Percentiles rank a stretch among this genome's conserved stretches.
These are phyloP conservation scores for Tupaia chinensis DNA, from an alignment of 2,113 vertebrate genomes.

Conservation along the genomic window DNA sequence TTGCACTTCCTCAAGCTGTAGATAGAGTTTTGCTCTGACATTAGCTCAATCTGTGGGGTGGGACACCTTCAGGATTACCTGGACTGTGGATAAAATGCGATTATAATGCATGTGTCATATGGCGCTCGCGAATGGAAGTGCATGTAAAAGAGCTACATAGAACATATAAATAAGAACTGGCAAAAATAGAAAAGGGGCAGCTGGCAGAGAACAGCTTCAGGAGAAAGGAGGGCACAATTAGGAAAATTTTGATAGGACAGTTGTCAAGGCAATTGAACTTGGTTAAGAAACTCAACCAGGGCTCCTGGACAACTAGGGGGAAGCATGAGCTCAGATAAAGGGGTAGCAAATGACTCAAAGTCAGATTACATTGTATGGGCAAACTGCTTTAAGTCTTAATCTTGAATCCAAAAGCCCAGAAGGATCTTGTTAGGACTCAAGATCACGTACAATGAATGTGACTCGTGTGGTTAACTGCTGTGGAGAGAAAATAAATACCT, in stretches of 20 bases:
- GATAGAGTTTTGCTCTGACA: not conserved
- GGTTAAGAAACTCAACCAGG: not conserved
- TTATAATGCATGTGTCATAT: not conserved
- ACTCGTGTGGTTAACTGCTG: not conserved
- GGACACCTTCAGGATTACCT: not conserved
- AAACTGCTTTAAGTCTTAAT: slow-evolving; percentile 40
- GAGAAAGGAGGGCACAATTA: not conserved
- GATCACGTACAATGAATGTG: not conserved
- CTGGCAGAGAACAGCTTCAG: no score
- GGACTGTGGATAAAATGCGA: not conserved
- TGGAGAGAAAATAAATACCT: not conserved
- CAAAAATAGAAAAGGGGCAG: not conserved
- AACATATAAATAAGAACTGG: not conserved
- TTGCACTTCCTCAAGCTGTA: not conserved
- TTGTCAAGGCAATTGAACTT: not conserved
- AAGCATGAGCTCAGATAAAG: not conserved
- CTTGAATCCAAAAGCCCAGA: not conserved
- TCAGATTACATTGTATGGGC: not conserved
- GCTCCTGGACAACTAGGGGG: not conserved
- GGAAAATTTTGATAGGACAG: not conserved
- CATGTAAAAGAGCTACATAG: not conserved
- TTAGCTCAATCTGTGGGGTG: not conserved
- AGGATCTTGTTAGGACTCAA: not conserved
- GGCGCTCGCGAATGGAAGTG: not conserved
- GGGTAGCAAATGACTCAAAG: not conserved